Evolutionary conservation across 2,797 vertebrate genomes (phyloP).

Genomic region (Coccyzus lansbergi): DNA sequence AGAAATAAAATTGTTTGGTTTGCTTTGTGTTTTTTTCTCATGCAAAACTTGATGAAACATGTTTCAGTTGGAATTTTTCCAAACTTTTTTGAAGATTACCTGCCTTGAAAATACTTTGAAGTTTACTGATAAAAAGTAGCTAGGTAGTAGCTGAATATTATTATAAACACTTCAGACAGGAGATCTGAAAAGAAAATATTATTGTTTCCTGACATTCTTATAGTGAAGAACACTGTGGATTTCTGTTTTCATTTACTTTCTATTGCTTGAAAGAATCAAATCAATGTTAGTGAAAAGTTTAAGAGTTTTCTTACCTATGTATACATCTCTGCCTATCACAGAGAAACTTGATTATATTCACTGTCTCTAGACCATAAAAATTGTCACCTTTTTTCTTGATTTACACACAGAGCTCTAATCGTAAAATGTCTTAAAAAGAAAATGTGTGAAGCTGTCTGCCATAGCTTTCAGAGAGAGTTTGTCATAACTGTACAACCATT

Average conservation of each 20-base stretch:
- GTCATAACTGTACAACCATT: constrained; percentile 33
- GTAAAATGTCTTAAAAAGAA: constrained; percentile 35
- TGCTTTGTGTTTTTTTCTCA: neutral
- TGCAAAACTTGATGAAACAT: neutral
- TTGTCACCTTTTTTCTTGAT: constrained; percentile 35
- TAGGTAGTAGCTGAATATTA: neutral
- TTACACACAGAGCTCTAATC: constrained; percentile 25
- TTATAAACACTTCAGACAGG: neutral
- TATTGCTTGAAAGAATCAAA: neutral
- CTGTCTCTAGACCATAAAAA: neutral
- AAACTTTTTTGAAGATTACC: neutral
- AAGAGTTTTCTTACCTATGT: neutral
- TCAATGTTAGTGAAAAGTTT: constrained; percentile 10
- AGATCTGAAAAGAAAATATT: neutral
- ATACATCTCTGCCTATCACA: neutral
- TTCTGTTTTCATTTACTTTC: neutral
- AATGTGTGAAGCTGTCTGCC: neutral
- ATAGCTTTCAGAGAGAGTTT: constrained; percentile 1
- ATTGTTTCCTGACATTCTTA: neutral
- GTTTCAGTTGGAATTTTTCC: neutral
- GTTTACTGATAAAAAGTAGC: constrained; percentile 25
- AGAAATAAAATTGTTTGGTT: neutral
- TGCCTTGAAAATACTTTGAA: constrained; percentile 23
- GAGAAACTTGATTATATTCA: constrained; percentile 23
- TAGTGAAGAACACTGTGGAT: neutral